Percentiles rank a stretch among this genome's conserved stretches.
Conservation (phyloP, 2,113 vertebrate genomes). For the Clinocottus analis region DNA sequence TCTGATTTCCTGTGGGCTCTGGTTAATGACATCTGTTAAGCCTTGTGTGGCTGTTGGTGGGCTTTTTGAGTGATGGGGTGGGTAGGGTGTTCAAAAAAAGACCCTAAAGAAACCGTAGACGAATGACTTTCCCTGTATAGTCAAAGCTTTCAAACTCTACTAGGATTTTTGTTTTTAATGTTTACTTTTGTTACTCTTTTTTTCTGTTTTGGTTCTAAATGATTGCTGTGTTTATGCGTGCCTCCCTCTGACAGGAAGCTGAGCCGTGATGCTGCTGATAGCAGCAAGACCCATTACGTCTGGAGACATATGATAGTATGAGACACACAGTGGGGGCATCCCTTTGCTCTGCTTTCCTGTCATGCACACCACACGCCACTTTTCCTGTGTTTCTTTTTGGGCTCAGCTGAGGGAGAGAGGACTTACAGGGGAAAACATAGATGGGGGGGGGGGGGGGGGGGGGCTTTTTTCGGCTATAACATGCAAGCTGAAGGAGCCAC, state of each 20-base stretch:
- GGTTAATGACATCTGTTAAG: slow-evolving; percentile 68
- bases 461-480: neutral
- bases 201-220: slow-evolving; percentile 40
- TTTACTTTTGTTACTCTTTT: slow-evolving; percentile 19
- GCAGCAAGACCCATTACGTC: slow-evolving; percentile 71
- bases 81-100: slow-evolving; percentile 17
- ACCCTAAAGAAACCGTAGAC: neutral
- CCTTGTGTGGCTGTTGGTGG: slow-evolving; percentile 53
- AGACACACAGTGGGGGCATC: slow-evolving; percentile 66
- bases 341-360: slow-evolving; percentile 49
- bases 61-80: neutral
- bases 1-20: slow-evolving; percentile 66
- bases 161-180: slow-evolving; percentile 2
- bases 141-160: slow-evolving; percentile 4
- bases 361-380: slow-evolving; percentile 37
- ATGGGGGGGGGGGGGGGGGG: neutral
- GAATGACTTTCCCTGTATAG: neutral
- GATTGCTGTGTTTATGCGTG: slow-evolving; percentile 66
- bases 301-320: slow-evolving; percentile 74
- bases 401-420: slow-evolving; percentile 22
- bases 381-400: slow-evolving; percentile 50
- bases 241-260: slow-evolving; percentile 76
- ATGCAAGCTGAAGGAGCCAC: neutral
- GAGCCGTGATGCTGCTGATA: slow-evolving; percentile 73
- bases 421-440: neutral